Percentiles rank a stretch among this genome's conserved stretches.
These are phyloP conservation scores for Pseudomyrmex cubaensis DNA, from an alignment of 1,140 invertebrate genomes.

Conservation along the genomic window DNA sequence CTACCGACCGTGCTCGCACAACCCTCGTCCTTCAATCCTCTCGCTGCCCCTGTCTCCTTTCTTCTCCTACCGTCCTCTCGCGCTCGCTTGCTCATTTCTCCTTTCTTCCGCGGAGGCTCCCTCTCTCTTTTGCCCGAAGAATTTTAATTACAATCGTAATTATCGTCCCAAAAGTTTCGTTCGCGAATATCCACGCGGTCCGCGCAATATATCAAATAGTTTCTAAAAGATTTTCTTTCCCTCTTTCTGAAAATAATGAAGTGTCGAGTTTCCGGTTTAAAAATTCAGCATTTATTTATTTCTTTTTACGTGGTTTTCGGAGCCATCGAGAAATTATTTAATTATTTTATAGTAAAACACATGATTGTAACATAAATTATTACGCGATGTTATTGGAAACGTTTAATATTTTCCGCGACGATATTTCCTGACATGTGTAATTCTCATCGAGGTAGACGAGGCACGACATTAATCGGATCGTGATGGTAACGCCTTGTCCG, in stretches of 20 bases:
- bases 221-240: conserved; percentile 49
- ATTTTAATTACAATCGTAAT: conserved; percentile 85
- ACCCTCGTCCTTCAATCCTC: conserved; percentile 21
- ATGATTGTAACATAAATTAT: too few species aligned
- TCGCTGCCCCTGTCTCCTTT: conserved; percentile 50
- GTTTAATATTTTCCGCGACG: neutral
- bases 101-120: conserved; percentile 50
- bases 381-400: neutral
- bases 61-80: conserved; percentile 48
- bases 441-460: conserved; percentile 31
- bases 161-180: conserved; percentile 77
- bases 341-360: neutral
- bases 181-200: conserved; percentile 62
- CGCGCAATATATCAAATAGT: conserved; percentile 76
- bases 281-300: too few species aligned
- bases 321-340: neutral
- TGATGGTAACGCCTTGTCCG: conserved; percentile 66
- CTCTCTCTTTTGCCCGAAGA: conserved; percentile 77
- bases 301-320: too few species aligned
- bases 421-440: neutral
- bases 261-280: too few species aligned
- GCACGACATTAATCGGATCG: conserved; percentile 61
- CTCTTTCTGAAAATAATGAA: conserved; percentile 22
- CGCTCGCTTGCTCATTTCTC: conserved; percentile 70
- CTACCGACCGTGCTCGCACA: conserved; percentile 23